A percentile compares a stretch with the other conserved stretches of the same genome.
These are phyloP conservation scores for Epinephelus malabaricus DNA, from an alignment of 2,797 vertebrate species.

Conservation along the genomic window DNA sequence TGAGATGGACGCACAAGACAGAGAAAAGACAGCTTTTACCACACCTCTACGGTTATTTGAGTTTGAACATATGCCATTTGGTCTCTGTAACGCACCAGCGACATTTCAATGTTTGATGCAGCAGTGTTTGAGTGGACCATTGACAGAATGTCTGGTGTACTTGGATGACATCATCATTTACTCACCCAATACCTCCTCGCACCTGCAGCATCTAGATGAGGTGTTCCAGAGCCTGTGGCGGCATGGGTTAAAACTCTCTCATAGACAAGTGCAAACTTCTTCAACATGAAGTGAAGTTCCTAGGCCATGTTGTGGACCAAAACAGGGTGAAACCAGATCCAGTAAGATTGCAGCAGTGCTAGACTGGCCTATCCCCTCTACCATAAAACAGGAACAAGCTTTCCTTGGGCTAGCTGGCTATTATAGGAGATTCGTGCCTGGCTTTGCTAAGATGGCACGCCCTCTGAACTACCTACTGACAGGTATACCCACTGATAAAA, in stretches of 20 bases:
- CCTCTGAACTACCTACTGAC: neutral
- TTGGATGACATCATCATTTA: conserved; percentile 37
- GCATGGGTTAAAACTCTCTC: neutral
- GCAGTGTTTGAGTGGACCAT: conserved; percentile 11
- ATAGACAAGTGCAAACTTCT: neutral
- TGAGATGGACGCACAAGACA: too few species aligned
- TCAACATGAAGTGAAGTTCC: neutral
- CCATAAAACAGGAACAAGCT: too few species aligned
- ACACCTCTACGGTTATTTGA: too few species aligned
- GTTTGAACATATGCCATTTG: too few species aligned
- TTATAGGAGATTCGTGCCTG: too few species aligned
- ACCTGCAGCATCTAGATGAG: conserved; percentile 24
- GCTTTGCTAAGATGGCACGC: neutral
- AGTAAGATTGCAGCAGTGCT: neutral
- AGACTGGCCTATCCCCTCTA: neutral
- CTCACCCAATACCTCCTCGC: conserved; percentile 9
- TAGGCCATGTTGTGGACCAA: neutral
- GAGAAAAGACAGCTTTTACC: too few species aligned
- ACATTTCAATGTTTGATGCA: conserved; percentile 38
- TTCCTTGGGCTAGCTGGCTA: neutral
- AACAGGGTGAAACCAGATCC: neutral
- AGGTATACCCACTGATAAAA: neutral
- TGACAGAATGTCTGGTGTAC: conserved; percentile 24
- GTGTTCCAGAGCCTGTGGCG: neutral
- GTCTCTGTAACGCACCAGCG: too few species aligned